Base-by-base conservation (phyloP, 2,888 invertebrate species). In the Polymixis flavicincta region DNA sequence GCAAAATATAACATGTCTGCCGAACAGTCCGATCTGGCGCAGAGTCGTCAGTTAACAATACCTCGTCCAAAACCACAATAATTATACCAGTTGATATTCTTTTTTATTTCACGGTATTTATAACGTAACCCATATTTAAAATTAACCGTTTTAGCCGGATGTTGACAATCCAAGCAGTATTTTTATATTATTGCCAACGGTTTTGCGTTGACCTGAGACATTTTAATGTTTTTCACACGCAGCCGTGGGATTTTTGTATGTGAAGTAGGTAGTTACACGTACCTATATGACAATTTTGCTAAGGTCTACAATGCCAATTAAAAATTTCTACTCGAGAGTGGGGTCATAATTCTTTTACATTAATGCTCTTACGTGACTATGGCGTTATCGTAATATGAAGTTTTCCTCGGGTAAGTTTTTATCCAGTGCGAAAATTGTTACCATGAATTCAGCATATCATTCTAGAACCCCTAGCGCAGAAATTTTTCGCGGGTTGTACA, bases 191-290 rank as follows among this genome's bases (percentile, higher is more conserved):
- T 45, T 25, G 67, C 66, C 55, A 85, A 85, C 85, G 72, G 83
- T 64, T 76, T 67, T 37, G 13, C 0, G 55, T 50, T 81, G 83
- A 85, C 85, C 78, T 42, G 77, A 82, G 63, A 81, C 61, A 14
- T 50, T 74, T 48, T 45, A 67, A 61, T 25, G 54, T 55, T 69
- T 60, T 67, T 85, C 85, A 48, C 82, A 85, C 77, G 82, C 59
- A 60, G 50, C 42, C 78, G 82, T 73, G 82, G 17, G 83, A 82
- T n/a, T 76, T 66, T 0, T 4, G 6, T 48, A 37, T 61, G 61
- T 28, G 69, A 74, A 81, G 55, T 45, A n/a, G 48, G 50, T 42
- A 68, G 3, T 52, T 37, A 17, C 37, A 48, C 17, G 19, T 57
- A 37, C 37, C 37, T 37, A 28, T 22, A 50, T 22, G 48, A 45